Evolutionary conservation across 1,140 invertebrate species (phyloP).

Genomic region (Papilio polyxenes): DNA sequence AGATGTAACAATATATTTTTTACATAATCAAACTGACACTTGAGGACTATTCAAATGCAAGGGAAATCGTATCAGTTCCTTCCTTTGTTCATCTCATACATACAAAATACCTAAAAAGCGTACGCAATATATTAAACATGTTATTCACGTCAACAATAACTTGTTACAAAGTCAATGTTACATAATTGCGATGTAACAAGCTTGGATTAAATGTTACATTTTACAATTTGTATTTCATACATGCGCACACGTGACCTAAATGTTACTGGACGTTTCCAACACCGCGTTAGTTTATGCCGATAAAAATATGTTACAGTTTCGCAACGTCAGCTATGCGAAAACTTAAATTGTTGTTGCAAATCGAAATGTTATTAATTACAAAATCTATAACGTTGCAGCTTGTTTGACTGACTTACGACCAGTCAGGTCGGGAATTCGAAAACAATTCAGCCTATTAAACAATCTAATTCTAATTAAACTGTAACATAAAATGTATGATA

Average conservation of each 20-base stretch:
- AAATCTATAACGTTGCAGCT: constrained; percentile 6
- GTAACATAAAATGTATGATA: background rate
- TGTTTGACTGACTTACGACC: constrained; percentile 32
- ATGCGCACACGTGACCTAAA: constrained; percentile 28
- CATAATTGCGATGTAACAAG: constrained; percentile 24
- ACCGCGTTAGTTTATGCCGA: constrained; percentile 18
- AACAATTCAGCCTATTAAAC: background rate
- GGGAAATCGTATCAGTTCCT: background rate
- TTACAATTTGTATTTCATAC: constrained; percentile 15
- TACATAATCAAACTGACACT: too few species aligned
- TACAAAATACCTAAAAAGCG: background rate
- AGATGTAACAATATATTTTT: too few species aligned
- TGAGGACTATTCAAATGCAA: background rate
- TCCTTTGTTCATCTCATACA: background rate
- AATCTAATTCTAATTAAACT: background rate
- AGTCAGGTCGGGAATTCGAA: constrained; percentile 13
- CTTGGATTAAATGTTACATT: constrained; percentile 16
- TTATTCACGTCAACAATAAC: background rate
- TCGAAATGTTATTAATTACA: background rate
- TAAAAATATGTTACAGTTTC: constrained; percentile 12
- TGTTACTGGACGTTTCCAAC: constrained; percentile 20
- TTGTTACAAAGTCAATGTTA: constrained; percentile 17
- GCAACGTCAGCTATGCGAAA: constrained; percentile 1
- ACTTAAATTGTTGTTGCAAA: background rate
- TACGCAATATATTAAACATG: background rate